Base-by-base conservation (phyloP, 1,140 invertebrate species). In the Yoshiicerus persimilis region DNA sequence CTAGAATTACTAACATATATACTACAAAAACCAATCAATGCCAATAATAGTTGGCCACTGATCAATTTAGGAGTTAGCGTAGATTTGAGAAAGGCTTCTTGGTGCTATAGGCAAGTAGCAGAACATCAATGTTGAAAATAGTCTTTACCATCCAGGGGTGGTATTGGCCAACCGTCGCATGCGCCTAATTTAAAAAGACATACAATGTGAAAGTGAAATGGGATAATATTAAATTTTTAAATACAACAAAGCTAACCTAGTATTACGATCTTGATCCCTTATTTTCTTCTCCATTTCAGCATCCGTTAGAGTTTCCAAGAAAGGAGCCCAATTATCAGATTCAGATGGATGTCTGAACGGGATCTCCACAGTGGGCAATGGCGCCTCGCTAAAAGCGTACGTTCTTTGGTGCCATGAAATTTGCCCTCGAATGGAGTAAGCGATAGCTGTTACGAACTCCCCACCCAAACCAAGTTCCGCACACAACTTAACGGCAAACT, bases 221-320 rank as follows among this genome's bases (percentile, higher is more conserved):
- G 13, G 13, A 41, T 47, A 47, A 47, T 47, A 16, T 4, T 47
- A 5, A 30, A 70, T 9, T 30, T 25, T 8, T 27, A 64, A 47
- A 47, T 47, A 70, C 13, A 80, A 38, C 20, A 20, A n/a, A 36
- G 30, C 86, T 88, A 92, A 94, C 95, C 98, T 94, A 25, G 99
- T 99, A 93, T 99, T 99, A 92, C 99, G 94, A 92, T 99, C 99
- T 93, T 99, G 98, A 93, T 99, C 99, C 77, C 99, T 94, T 89
- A 99, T 99, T 93, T 99, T 99, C 95, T 99, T 99, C 93, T 99
- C 99, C 97, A 99, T 99, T 93, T 99, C 99, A 4, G 98, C 98
- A 93, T 99, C 99, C 4, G 98, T 99, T 2, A 99, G 94, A 1
- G 98, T 99, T 93, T 99, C 99, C 70, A 99, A 93, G 93, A 99